Percentiles rank a stretch among this genome's conserved stretches.
Evolutionary conservation across 1,140 invertebrate genomes (phyloP).

Genomic region (Steinernema khuongi): DNA sequence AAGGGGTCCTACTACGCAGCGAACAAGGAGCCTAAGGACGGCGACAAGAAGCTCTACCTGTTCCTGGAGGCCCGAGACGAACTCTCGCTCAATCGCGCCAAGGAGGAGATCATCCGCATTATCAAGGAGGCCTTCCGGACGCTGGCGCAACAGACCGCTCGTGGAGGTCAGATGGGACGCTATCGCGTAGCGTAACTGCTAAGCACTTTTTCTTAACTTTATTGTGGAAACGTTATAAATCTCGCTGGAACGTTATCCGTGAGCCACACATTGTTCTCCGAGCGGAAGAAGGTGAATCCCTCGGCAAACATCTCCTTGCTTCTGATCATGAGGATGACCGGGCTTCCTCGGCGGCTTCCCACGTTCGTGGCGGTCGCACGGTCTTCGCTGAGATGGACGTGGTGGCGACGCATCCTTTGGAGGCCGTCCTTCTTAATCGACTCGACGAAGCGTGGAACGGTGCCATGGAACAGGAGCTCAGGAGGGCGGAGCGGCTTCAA

Average conservation of each 20-base stretch:
- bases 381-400: constrained; percentile 6
- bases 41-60: constrained; percentile 90
- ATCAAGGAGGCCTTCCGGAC: constrained; percentile 76
- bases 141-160: constrained; percentile 19
- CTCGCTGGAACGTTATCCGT: neutral
- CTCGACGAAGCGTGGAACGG: neutral
- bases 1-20: constrained; percentile 88
- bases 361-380: neutral
- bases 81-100: constrained; percentile 90
- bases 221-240: neutral
- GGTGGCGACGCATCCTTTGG: neutral
- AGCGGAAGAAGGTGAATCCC: neutral
- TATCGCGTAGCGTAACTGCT: constrained; percentile 11
- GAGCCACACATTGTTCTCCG: neutral
- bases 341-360: neutral
- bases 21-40: constrained; percentile 75
- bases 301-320: neutral
- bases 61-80: constrained; percentile 98
- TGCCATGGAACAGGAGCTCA: neutral
- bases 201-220: neutral
- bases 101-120: constrained; percentile 91
- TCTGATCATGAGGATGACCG: neutral
- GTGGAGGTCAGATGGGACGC: constrained; percentile 15
- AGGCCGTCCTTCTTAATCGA: neutral
- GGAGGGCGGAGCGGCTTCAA: neutral